A percentile compares a stretch with the other conserved stretches of the same genome.
Evolutionary conservation across 1,140 invertebrate genomes (phyloP).

Genomic region (Drosophila fuyamai): DNA sequence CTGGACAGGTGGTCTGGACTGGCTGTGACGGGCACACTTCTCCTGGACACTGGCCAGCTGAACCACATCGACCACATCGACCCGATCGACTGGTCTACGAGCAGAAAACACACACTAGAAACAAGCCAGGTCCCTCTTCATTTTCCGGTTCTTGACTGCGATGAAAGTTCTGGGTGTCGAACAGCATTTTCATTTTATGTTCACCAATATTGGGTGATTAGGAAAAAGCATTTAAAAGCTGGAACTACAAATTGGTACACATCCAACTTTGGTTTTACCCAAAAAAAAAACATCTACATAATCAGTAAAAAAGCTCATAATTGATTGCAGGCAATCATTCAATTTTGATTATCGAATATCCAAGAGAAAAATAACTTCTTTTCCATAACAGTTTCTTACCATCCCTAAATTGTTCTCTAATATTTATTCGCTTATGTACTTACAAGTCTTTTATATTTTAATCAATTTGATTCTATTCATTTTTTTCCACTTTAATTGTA

Average conservation of each 20-base stretch:
- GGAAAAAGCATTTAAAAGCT: conserved; percentile 4
- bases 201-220: neutral
- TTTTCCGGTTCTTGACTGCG: conserved; percentile 67
- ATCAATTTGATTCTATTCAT: too few relatives aligned
- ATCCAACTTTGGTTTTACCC: neutral
- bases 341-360: too few relatives aligned
- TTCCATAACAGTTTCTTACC: too few relatives aligned
- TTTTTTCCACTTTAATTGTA: too few relatives aligned
- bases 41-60: conserved; percentile 68
- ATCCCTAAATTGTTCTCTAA: too few relatives aligned
- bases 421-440: too few relatives aligned
- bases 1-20: conserved; percentile 46
- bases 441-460: too few relatives aligned
- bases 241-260: neutral
- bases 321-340: too few relatives aligned
- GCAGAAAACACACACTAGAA: neutral
- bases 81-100: conserved; percentile 68
- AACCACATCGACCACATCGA: conserved; percentile 47
- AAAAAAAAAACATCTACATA: neutral
- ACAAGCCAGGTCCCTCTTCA: conserved; percentile 11
- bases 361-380: too few relatives aligned
- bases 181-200: conserved; percentile 18
- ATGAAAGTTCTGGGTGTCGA: conserved; percentile 61
- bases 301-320: neutral
- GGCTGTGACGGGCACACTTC: conserved; percentile 46